Percentiles rank a stretch among this genome's conserved stretches.
Evolutionary conservation across 2,113 vertebrate species (phyloP).

Genomic region (Morone saxatilis): DNA sequence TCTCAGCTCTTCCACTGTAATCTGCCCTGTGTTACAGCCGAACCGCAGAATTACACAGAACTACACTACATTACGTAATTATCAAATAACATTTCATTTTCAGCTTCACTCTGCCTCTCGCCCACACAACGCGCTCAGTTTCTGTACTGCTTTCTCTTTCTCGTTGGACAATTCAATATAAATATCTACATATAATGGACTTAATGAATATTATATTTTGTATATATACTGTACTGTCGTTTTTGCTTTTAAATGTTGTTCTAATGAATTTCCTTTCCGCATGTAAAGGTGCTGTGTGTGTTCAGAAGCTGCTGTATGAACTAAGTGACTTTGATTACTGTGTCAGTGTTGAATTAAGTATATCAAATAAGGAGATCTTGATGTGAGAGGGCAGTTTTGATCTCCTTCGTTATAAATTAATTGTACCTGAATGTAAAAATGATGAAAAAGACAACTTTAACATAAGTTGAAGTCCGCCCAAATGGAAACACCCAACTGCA

Average conservation of each 20-base stretch:
- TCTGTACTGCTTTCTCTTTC: conserved; percentile 27
- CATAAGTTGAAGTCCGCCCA: background rate
- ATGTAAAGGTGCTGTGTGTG: background rate
- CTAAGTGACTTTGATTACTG: background rate
- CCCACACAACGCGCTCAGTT: conserved; percentile 37
- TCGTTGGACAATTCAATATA: background rate
- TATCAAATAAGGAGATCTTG: background rate
- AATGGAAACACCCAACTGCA: background rate
- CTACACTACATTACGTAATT: conserved; percentile 53
- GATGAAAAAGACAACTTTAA: background rate
- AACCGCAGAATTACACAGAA: conserved; percentile 38
- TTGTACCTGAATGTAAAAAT: background rate
- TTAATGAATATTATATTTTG: background rate
- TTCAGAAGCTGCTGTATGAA: background rate
- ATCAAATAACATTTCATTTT: conserved; percentile 51
- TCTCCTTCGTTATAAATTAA: background rate
- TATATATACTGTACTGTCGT: background rate
- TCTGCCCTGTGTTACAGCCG: background rate
- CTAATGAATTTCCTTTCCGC: background rate
- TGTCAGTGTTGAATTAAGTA: background rate
- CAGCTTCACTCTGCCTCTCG: conserved; percentile 17
- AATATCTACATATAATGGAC: background rate
- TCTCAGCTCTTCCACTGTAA: background rate
- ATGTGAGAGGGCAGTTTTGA: background rate
- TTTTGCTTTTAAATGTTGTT: background rate